Base-by-base conservation (phyloP, 2,797 vertebrate species). In the Psittacula echo region DNA sequence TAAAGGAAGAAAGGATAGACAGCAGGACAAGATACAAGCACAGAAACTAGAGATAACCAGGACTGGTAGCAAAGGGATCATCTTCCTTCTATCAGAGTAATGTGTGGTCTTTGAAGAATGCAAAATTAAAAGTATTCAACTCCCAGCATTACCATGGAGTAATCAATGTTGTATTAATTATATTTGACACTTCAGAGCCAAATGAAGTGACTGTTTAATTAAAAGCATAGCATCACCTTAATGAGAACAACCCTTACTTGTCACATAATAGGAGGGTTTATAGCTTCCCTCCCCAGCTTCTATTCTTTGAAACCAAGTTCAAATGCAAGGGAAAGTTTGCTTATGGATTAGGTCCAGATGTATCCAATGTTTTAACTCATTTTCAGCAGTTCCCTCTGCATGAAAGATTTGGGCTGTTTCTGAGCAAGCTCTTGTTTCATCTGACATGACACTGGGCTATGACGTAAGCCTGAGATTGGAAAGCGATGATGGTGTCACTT, bases 171-270 rank as follows among this genome's bases (percentile, higher is more conserved):
- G 0, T 67, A 88, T 90, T 94, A 84, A 94, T 90, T 90, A 73
- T 79, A 75, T 29, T 91, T 90, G 87, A 91, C 87, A 86, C 29
- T 81, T 64, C 15, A 60, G 58, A 93, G n/a, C 44, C 41, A 91
- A 80, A 86, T 14, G 14, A 91, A 91, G 66, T 56, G 30, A 64
- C 66, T 92, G 18, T 30, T 54, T 95, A 88, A 95, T 95, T 94
- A 94, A 96, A 96, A 92, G 62, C 87, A 91, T 47, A 91, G 21
- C 41, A 70, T 73, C 91, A 94, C 95, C 91, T 97, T 85, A 93
- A 90, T 86, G 87, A 93, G 82, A 95, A 94, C 80, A 94, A 50
- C 26, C 30, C 71, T 84, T 44, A 34, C 53, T 92, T 93, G 73
- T 94, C 81, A 92, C 70, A 87, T 94, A 79, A 92, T 51, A 76